Evolutionary conservation across 2,888 invertebrate genomes (phyloP).

Genomic region (Agrotis segetum): DNA sequence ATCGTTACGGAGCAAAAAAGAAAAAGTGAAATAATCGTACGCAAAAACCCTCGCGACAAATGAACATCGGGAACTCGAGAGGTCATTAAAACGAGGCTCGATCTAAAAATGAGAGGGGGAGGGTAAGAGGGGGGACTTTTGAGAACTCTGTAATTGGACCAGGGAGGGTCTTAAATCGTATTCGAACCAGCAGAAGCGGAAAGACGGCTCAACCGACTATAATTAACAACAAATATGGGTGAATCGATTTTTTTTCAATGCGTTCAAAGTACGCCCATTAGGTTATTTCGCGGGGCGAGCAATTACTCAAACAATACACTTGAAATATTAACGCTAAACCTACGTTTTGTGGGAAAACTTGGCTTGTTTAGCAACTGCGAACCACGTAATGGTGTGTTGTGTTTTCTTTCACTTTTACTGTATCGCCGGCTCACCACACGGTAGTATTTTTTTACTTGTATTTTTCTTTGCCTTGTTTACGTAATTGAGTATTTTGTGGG

Average conservation of each 20-base stretch:
- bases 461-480: slow-evolving; percentile 82
- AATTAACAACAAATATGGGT: slow-evolving; percentile 91
- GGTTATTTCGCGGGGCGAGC: slow-evolving; percentile 82
- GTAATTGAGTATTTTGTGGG: slow-evolving; percentile 86
- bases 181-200: slow-evolving; percentile 89
- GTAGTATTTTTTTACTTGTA: slow-evolving; percentile 73
- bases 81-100: slow-evolving; percentile 90
- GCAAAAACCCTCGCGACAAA: slow-evolving; percentile 89
- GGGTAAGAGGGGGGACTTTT: slow-evolving; percentile 81
- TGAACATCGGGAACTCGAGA: slow-evolving; percentile 90
- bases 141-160: slow-evolving; percentile 90
- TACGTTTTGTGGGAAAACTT: slow-evolving; percentile 87
- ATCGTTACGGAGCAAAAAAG: slow-evolving; percentile 79
- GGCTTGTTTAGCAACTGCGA: slow-evolving; percentile 86
- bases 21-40: slow-evolving; percentile 87
- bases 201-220: slow-evolving; percentile 89
- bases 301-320: slow-evolving; percentile 86
- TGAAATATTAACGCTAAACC: slow-evolving; percentile 86
- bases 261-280: slow-evolving; percentile 80
- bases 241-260: slow-evolving; percentile 86
- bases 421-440: slow-evolving; percentile 68
- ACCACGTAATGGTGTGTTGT: slow-evolving; percentile 77
- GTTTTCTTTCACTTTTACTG: slow-evolving; percentile 79
- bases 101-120: slow-evolving; percentile 88
- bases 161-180: slow-evolving; percentile 90